A percentile compares a stretch with the other conserved stretches of the same genome.
Evolutionary conservation across 2,113 vertebrate species (phyloP).

Genomic region (Tachysurus vachellii): DNA sequence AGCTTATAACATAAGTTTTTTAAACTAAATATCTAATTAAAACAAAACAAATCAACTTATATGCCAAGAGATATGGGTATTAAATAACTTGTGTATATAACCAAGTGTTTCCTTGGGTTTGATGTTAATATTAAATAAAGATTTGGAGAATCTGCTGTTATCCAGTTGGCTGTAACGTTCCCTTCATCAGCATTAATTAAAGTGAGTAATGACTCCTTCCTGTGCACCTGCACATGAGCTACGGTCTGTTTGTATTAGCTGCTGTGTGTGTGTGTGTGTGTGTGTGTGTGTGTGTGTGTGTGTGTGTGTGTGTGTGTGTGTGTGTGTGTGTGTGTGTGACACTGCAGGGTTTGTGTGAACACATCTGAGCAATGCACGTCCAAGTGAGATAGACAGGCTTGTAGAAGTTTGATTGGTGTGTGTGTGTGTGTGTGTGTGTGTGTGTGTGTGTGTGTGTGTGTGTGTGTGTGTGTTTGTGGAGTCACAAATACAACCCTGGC

Average conservation of each 20-base stretch:
- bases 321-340: neutral
- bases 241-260: neutral
- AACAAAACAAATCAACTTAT: neutral
- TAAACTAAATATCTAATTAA: no score
- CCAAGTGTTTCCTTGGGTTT: neutral
- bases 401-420: neutral
- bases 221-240: slow-evolving; percentile 5
- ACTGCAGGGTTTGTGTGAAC: neutral
- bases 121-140: neutral
- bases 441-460: neutral
- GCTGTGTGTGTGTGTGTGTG: neutral
- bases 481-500: neutral
- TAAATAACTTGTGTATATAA: neutral
- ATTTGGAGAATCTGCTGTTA: neutral
- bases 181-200: neutral
- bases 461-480: neutral
- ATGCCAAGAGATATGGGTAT: neutral
- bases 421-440: neutral
- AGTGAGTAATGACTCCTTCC: neutral
- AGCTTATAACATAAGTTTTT: no score
- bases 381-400: neutral
- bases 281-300: no score
- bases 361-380: neutral
- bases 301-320: no score
- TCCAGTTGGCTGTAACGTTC: neutral